Percentiles rank a stretch among this genome's conserved stretches.
Evolutionary conservation across 1,140 invertebrate genomes (phyloP).

Genomic region (Dysdera silvatica): DNA sequence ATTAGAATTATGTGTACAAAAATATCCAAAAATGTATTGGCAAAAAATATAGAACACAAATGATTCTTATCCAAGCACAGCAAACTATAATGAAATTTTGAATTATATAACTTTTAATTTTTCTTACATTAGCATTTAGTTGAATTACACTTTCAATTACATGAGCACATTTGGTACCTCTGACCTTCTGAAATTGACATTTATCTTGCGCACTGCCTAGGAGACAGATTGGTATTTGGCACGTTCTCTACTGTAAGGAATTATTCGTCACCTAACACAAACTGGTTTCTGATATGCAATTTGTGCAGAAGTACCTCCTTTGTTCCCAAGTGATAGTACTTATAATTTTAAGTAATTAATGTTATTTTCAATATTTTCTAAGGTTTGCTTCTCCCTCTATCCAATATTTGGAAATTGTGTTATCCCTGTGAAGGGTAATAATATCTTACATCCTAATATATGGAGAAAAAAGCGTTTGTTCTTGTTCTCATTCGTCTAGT

Average conservation of each 20-base stretch:
- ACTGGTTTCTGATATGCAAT: conserved; percentile 8
- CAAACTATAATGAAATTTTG: background rate
- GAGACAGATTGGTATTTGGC: background rate
- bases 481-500: too few species aligned
- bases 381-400: background rate
- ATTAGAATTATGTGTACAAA: background rate
- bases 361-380: background rate
- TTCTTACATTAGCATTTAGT: background rate
- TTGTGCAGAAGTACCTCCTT: background rate
- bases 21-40: background rate
- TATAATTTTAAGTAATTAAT: background rate
- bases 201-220: background rate
- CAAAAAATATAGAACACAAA: background rate
- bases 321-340: conserved; percentile 6
- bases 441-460: too few species aligned
- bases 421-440: too few species aligned
- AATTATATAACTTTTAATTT: conserved; percentile 5
- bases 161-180: background rate
- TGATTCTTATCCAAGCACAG: conserved; percentile 1
- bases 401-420: too few species aligned
- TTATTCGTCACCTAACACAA: background rate
- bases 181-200: background rate
- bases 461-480: too few species aligned
- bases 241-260: background rate
- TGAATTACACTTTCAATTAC: conserved; percentile 4